Base-by-base conservation (phyloP, 2,797 vertebrate genomes). In the Cheracebus regulus region DNA sequence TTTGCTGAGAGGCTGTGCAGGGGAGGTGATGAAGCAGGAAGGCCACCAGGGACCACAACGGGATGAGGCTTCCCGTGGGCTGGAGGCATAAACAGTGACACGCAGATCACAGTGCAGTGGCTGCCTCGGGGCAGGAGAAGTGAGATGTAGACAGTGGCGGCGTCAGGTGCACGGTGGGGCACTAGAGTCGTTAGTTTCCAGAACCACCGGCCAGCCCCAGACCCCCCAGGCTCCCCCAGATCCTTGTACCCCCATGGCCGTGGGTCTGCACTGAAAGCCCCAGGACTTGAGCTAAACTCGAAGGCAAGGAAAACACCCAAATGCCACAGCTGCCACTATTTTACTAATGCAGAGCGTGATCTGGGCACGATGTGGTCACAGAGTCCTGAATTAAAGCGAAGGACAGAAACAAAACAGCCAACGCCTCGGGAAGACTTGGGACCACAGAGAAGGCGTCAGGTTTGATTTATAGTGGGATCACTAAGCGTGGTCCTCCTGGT, bases 201-300 rank as follows among this genome's bases (percentile, higher is more conserved):
- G 73, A 85, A 72, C 22, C 28, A 44, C 13, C 57, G 48, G 41
- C 24, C 41, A 36, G 76, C 36, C 36, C 36, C 9, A 36, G 44
- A 4, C 13, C 44, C 44, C 20, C 64, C 64, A 19, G n/a, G 4
- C 33, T 36, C 64, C 44, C 50, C 0, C 2, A 64, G 61, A 36
- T 41, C 3, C 28, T 44, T 36, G n/a, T n/a, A 26, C 26, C 48
- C 39, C 28, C 3, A 12, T 15, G 7, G 0, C 48, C 1, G 2
- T 26, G 48, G 5, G 0, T 83, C 72, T 73, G 17, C 4, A 10
- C 14, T 1, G 24, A 57, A 44, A 36, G 58, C 58, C 22, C 6
- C 41, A 33, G 2, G 24, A 26, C 19, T 2, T 39, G 41, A 44
- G 39, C 24, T 64, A 46, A 70, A 73, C 36, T 36, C 0, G 3